phyloP scores from a whole-genome alignment of 2,888 invertebrate genomes.

The Apoderus coryli region DNA sequence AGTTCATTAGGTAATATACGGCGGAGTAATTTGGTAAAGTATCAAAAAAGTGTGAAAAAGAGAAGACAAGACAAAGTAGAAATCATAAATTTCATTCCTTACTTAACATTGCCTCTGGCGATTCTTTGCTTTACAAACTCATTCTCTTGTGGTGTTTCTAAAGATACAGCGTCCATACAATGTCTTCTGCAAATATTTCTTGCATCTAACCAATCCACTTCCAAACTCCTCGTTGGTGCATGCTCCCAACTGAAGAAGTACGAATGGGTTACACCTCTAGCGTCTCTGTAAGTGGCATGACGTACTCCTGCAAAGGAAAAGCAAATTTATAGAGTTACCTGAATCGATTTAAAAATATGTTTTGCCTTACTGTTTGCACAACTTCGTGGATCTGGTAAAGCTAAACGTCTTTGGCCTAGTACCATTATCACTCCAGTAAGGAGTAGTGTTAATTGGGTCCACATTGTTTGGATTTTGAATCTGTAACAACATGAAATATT shows the following conservation, averaged over 20 bases:
- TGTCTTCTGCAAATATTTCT: slow-evolving; percentile 83
- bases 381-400: slow-evolving; percentile 77
- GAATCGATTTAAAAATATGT: background rate
- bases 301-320: slow-evolving; percentile 56
- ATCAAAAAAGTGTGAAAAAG: background rate
- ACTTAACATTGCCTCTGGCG: slow-evolving; percentile 51
- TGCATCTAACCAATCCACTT: slow-evolving; percentile 84
- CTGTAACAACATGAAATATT: slow-evolving; percentile 1
- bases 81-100: slow-evolving; percentile 1
- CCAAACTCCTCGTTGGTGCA: slow-evolving; percentile 56
- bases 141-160: slow-evolving; percentile 84
- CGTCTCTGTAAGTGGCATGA: slow-evolving; percentile 78
- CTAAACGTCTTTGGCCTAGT: slow-evolving; percentile 69
- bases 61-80: background rate
- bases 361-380: slow-evolving; percentile 69
- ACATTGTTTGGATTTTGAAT: slow-evolving; percentile 19
- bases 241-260: slow-evolving; percentile 94
- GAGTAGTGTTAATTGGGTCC: slow-evolving; percentile 41
- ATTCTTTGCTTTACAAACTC: slow-evolving; percentile 81
- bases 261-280: slow-evolving; percentile 73
- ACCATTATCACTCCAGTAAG: slow-evolving; percentile 49
- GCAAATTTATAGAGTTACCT: too few relatives aligned
- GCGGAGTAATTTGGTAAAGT: background rate
- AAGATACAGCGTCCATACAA: slow-evolving; percentile 85
- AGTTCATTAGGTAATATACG: background rate